Evolutionary conservation across 2,888 invertebrate species (phyloP), one percentile per base, ranked within the genome.

Genomic region (Gari tellinella): DNA sequence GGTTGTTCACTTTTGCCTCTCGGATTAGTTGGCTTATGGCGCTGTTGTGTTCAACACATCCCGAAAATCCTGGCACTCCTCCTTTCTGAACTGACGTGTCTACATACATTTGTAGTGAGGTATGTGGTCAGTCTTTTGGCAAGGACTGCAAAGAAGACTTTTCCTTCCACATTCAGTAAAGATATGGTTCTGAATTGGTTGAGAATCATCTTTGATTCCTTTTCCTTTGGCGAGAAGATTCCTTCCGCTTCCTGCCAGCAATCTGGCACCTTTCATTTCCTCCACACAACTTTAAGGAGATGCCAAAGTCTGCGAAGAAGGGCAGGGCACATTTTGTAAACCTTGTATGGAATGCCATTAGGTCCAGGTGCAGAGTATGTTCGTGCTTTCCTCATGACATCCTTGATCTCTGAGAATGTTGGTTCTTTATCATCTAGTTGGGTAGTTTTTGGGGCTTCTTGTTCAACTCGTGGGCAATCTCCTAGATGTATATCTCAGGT

Each of bases 1-100:
- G 5, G 4, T 31, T 31, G 31, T 31, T n/a, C n/a, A n/a, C n/a
- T n/a, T n/a, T n/a, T 10, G 10, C 5, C 31, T 31, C 31, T 4
- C 31, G 31, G 4, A 31, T 31, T 15, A 72, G 43, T 38, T 72
- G 61, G 14, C 40, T 67, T 5, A 77, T 49, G 1, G 51, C 51
- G 17, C 53, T 69, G 2, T 72, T 65, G 25, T 73, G 73, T 41
- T 78, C 60, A 1, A 69, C 25, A 31, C 68, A 75, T 15, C 66
- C 68, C 21, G 56, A 57, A n/a, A 75, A 45, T 43, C 66, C 75
- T 43, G 75, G 75, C 4, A 75, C 60, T 21, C 65, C 68, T 23
- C 60, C 58, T 17, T 72, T 65, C 49, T 72, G 64, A 0, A 72
- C 58, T 12, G 67, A 78, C 0, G 60, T 67, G 55, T 79, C 57